These are phyloP conservation scores for Nesogale talazaci DNA, from an alignment of 2,113 vertebrate genomes.

Conservation along the genomic window DNA sequence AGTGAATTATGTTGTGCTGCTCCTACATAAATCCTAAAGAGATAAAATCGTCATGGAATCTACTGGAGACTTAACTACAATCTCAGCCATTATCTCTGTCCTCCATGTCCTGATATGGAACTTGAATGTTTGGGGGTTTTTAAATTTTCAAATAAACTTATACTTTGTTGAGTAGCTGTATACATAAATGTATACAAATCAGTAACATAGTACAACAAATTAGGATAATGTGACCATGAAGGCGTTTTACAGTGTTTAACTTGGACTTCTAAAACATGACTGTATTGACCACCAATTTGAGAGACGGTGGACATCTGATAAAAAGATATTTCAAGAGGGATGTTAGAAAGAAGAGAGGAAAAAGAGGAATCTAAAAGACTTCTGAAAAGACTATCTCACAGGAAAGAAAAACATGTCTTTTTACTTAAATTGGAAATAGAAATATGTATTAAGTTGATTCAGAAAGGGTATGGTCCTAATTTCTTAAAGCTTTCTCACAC, in stretches of 20 bases:
- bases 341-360: background rate
- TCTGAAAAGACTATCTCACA: background rate
- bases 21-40: background rate
- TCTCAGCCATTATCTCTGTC: background rate
- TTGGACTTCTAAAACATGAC: background rate
- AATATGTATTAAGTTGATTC: background rate
- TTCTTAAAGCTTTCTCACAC: background rate
- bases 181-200: constrained; percentile 6
- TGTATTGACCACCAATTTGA: background rate
- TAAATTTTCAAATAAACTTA: background rate
- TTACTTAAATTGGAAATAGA: background rate
- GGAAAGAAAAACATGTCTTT: background rate
- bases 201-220: background rate
- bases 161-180: background rate
- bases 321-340: background rate
- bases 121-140: background rate
- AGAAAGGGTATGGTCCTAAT: background rate
- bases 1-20: background rate
- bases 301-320: background rate
- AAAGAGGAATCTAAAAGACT: background rate
- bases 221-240: background rate
- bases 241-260: background rate
- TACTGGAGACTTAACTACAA: background rate
- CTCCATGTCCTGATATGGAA: background rate
- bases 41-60: background rate